phyloP scores from a whole-genome alignment of 2,888 invertebrate species.

The Megastigmus dorsalis region DNA sequence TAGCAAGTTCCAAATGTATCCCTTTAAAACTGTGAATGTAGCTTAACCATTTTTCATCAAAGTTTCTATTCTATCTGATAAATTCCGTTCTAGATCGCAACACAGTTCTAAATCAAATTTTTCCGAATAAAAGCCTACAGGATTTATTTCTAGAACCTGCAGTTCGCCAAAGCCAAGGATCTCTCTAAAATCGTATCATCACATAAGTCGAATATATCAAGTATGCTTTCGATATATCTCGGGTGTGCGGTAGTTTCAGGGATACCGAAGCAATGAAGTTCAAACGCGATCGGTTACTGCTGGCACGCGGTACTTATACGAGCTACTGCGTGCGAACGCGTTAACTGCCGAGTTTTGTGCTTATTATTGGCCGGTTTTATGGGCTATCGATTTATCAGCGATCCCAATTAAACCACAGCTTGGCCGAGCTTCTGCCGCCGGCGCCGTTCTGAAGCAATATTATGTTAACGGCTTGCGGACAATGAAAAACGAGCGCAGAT shows the following conservation, averaged over 20 bases:
- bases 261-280: background rate
- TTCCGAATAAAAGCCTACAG: no score
- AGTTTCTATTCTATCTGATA: no score
- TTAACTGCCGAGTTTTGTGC: background rate
- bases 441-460: slow-evolving; percentile 1
- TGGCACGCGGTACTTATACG: background rate
- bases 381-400: slow-evolving; percentile 30
- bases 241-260: background rate
- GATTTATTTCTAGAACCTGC: no score
- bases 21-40: no score
- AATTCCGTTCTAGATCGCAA: no score
- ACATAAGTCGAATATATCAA: no score
- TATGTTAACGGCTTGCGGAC: background rate
- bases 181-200: background rate
- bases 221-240: no score
- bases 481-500: slow-evolving; percentile 24
- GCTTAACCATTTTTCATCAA: no score
- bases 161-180: no score
- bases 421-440: background rate
- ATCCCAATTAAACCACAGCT: slow-evolving; percentile 27
- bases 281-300: no score
- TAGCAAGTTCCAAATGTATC: no score
- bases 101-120: no score
- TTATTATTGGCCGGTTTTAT: slow-evolving; percentile 19
- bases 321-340: background rate